Evolutionary conservation across 1,140 invertebrate genomes (phyloP).

Genomic region (Eurytemora carolleeae): DNA sequence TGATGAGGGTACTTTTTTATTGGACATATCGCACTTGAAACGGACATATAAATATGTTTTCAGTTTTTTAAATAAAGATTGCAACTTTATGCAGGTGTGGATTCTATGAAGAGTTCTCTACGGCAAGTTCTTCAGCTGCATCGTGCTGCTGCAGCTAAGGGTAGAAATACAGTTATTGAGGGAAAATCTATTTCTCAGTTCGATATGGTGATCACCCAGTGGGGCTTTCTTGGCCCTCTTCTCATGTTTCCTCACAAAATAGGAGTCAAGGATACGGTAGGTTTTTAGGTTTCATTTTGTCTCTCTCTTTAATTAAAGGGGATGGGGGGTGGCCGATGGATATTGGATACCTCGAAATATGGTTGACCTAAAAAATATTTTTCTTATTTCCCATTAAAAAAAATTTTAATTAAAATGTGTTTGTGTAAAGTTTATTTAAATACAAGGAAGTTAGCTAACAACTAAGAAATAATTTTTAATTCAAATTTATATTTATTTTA

Average conservation of each 20-base stretch:
- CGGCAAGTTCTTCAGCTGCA: not conserved
- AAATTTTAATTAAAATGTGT: not conserved
- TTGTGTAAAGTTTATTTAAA: too few relatives aligned
- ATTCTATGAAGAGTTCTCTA: not conserved
- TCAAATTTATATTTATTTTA: too few relatives aligned
- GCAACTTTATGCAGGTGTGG: not conserved
- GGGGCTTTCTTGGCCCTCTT: constrained; percentile 10
- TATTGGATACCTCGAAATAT: too few relatives aligned
- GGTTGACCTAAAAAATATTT: not conserved
- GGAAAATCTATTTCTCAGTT: constrained; percentile 4
- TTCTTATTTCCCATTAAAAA: not conserved
- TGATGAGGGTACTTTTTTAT: too few relatives aligned
- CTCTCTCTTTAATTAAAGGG: not conserved
- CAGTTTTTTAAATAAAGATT: not conserved
- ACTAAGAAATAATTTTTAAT: too few relatives aligned
- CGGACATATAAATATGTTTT: not conserved
- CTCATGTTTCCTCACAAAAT: not conserved
- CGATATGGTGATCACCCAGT: constrained; percentile 14
- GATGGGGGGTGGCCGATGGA: too few relatives aligned
- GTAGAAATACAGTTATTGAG: not conserved
- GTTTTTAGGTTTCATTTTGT: not conserved
- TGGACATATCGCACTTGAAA: not conserved
- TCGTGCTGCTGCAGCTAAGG: not conserved
- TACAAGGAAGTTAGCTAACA: too few relatives aligned
- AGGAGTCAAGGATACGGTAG: not conserved